Conservation (phyloP, 2,797 vertebrate species). For the Sorex maritimensis region DNA sequence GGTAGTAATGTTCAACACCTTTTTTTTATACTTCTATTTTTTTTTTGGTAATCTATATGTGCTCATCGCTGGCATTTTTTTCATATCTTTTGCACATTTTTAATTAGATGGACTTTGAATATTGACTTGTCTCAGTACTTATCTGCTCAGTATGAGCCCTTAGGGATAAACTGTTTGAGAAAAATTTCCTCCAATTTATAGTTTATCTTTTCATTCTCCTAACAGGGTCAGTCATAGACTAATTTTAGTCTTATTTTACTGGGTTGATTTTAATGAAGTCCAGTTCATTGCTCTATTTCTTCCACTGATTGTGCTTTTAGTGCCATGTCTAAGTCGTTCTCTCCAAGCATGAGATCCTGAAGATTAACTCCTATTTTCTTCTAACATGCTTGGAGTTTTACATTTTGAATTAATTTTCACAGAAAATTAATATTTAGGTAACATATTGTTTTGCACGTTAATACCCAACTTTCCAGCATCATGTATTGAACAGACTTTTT, state of each 20-base stretch:
- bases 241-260: not conserved
- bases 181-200: not conserved
- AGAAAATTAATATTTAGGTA: not conserved
- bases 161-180: not conserved
- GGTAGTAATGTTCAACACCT: not conserved
- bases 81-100: not conserved
- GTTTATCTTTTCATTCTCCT: not conserved
- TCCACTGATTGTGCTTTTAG: not conserved
- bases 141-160: not conserved
- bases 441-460: not conserved
- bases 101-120: not conserved
- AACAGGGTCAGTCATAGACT: not conserved
- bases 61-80: not conserved
- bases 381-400: not conserved
- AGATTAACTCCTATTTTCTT: not conserved
- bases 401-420: not conserved
- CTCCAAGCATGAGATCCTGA: not conserved
- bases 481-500: not conserved
- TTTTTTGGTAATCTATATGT: not conserved
- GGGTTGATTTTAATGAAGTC: not conserved
- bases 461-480: not conserved
- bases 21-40: not conserved
- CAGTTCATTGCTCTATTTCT: not conserved
- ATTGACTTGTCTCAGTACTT: constrained; percentile 4
- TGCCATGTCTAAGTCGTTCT: not conserved